phyloP scores from a whole-genome alignment of 2,888 invertebrate genomes.

The Drosophila prolongata region DNA sequence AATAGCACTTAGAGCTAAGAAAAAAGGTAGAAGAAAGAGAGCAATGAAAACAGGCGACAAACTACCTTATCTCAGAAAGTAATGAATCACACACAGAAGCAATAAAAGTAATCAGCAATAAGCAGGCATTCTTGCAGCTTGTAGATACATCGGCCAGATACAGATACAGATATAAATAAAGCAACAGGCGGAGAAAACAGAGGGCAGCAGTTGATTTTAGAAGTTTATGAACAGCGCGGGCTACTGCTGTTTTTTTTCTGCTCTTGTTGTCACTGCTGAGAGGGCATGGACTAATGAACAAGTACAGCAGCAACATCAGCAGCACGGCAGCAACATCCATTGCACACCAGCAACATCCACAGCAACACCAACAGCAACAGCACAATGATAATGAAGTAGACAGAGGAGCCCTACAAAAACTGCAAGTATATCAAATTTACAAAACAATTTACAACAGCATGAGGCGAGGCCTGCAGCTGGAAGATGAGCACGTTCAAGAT shows the following conservation, averaged over 20 bases:
- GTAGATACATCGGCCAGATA: constrained; percentile 59
- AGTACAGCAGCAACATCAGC: constrained; percentile 32
- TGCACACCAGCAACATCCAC: constrained; percentile 12
- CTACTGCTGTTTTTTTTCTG: constrained; percentile 25
- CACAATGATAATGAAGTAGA: constrained; percentile 43
- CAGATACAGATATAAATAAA: constrained; percentile 30
- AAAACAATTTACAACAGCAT: constrained; percentile 80
- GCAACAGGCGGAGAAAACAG: constrained; percentile 37
- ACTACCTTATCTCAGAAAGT: constrained; percentile 57
- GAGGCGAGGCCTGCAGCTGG: constrained; percentile 31
- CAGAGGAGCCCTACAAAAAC: constrained; percentile 21
- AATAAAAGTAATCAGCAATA: constrained; percentile 75
- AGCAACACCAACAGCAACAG: constrained; percentile 6
- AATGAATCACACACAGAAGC: constrained; percentile 70
- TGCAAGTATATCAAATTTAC: constrained; percentile 82
- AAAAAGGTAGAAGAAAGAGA: constrained; percentile 12
- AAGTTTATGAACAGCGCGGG: constrained; percentile 40
- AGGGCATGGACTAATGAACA: constrained; percentile 50
- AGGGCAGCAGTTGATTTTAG: constrained; percentile 36
- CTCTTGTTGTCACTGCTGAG: constrained; percentile 13
- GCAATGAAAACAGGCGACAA: constrained; percentile 27
- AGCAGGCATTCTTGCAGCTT: constrained; percentile 61
- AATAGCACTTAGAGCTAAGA: constrained; percentile 33
- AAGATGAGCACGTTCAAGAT: constrained; percentile 78
- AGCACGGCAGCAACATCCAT: constrained; percentile 12